These are phyloP conservation scores for Megamerina dolium DNA, from an alignment of 2,888 invertebrate genomes.

Conservation along the genomic window DNA sequence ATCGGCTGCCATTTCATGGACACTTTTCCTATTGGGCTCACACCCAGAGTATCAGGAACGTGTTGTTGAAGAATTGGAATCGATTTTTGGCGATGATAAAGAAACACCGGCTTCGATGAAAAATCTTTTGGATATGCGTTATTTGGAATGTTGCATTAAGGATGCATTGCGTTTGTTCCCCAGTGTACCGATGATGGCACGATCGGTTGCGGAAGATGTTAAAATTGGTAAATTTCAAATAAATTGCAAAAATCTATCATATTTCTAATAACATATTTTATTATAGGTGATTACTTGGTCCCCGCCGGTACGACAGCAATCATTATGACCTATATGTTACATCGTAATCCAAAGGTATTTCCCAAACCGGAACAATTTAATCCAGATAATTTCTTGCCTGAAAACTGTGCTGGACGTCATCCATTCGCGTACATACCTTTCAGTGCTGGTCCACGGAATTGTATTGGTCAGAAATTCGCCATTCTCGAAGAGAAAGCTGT, in stretches of 20 bases:
- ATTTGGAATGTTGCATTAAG: constrained; percentile 65
- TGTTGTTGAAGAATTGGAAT: constrained; percentile 51
- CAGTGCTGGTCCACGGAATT: constrained; percentile 62
- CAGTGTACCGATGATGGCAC: constrained; percentile 61
- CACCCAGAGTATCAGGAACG: constrained; percentile 48
- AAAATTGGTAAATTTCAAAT: constrained; percentile 52
- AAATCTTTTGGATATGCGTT: constrained; percentile 59
- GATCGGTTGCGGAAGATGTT: constrained; percentile 54
- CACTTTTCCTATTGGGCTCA: constrained; percentile 44
- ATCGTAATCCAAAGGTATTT: constrained; percentile 60
- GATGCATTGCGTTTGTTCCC: constrained; percentile 62
- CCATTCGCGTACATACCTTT: constrained; percentile 65
- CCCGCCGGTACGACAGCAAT: constrained; percentile 53
- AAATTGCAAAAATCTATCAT: not conserved
- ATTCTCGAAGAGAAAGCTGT: constrained; percentile 56
- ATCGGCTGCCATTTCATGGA: constrained; percentile 50
- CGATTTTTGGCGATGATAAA: constrained; percentile 49
- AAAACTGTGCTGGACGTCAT: constrained; percentile 56
- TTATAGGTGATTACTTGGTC: constrained; percentile 39
- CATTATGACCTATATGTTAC: constrained; percentile 60
- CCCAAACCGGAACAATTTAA: constrained; percentile 63
- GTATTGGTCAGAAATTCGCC: constrained; percentile 56
- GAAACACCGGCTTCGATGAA: constrained; percentile 53
- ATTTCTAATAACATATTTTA: not conserved
- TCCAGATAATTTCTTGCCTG: constrained; percentile 66